Conservation (phyloP, 2,113 vertebrate genomes). For the Cinclus cinclus region DNA sequence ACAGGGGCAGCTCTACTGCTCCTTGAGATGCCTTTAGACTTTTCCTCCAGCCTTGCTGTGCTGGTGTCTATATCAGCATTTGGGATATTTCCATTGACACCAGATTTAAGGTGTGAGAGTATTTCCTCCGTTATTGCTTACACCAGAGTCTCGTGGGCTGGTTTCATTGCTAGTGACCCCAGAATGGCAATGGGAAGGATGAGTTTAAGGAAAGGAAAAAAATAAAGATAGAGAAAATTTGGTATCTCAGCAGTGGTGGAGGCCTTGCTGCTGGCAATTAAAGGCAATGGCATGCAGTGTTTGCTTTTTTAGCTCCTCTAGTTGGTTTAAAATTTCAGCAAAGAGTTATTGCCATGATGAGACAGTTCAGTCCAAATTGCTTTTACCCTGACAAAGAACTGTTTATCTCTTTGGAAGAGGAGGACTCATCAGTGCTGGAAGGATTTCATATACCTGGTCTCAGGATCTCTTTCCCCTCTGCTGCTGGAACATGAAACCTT, state of each 20-base stretch:
- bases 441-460: neutral
- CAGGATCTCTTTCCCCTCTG: neutral
- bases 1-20: neutral
- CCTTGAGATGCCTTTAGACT: neutral
- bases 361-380: neutral
- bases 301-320: neutral
- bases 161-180: neutral
- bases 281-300: neutral
- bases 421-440: neutral
- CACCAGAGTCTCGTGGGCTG: neutral
- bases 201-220: neutral
- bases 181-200: neutral
- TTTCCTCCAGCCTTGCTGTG: neutral
- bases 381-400: neutral
- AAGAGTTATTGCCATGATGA: neutral
- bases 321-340: neutral
- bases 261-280: neutral
- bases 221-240: neutral
- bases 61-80: neutral
- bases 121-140: neutral
- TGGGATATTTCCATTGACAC: neutral
- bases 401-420: slow-evolving; percentile 4
- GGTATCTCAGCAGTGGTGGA: neutral
- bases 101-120: neutral
- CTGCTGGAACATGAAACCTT: slow-evolving; percentile 30